A percentile compares a stretch with the other conserved stretches of the same genome.
Conservation (phyloP, 2,888 invertebrate species). For the Drosophila dives region DNA sequence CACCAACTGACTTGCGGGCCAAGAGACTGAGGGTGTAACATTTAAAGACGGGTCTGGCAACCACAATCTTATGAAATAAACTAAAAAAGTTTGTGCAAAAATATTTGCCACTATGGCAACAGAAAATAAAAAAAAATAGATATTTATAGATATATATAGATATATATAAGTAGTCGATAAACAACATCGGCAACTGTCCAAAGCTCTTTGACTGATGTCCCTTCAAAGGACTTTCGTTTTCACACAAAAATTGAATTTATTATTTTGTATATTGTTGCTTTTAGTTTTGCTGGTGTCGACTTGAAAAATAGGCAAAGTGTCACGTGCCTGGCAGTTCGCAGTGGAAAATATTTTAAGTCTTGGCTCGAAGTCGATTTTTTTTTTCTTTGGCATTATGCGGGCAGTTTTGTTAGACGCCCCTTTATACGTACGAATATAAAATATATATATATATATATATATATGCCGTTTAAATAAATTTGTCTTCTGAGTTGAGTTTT, state of each 20-base stretch:
- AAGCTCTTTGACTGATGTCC: constrained; percentile 60
- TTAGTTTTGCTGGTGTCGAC: constrained; percentile 32
- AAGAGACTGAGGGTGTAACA: too few species aligned
- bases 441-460: too few species aligned
- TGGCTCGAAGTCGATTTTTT: constrained; percentile 1
- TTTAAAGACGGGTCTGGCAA: neutral
- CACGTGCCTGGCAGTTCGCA: constrained; percentile 60
- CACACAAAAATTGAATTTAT: constrained; percentile 67
- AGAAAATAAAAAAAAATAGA: neutral
- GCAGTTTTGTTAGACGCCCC: constrained; percentile 64
- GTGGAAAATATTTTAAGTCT: constrained; percentile 52
- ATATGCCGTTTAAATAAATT: constrained; percentile 60
- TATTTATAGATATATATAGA: neutral
- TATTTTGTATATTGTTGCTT: constrained; percentile 15
- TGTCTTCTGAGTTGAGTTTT: constrained; percentile 29
- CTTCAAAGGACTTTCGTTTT: constrained; percentile 45
- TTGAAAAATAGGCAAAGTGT: constrained; percentile 73
- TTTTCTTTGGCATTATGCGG: constrained; percentile 14
- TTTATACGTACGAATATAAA: neutral
- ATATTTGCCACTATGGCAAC: constrained; percentile 49
- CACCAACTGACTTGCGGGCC: neutral
- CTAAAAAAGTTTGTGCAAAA: constrained; percentile 53
- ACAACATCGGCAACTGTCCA: constrained; percentile 1
- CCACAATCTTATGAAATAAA: constrained; percentile 35
- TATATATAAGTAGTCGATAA: neutral